Evolutionary conservation across 2,113 vertebrate species (phyloP).

Genomic region (Coryphaenoides rupestris): DNA sequence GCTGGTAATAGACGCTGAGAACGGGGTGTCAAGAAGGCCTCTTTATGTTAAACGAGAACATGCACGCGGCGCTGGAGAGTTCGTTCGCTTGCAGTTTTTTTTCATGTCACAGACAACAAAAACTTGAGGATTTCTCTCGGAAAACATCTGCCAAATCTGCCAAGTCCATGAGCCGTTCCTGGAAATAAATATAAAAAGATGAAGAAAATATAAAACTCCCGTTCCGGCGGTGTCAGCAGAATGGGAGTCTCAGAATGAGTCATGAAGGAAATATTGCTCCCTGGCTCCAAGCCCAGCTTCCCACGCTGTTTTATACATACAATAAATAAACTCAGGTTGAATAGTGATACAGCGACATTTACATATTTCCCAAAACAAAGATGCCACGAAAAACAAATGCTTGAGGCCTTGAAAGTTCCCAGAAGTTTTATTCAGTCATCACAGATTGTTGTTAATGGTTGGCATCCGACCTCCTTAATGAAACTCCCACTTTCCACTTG

Average conservation of each 20-base stretch:
- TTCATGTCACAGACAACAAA: background rate
- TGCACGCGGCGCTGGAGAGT: background rate
- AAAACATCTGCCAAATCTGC: background rate
- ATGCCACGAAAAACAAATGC: too few relatives aligned
- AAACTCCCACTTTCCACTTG: too few relatives aligned
- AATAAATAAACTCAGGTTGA: too few relatives aligned
- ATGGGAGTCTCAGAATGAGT: constrained; percentile 9
- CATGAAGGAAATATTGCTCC: constrained; percentile 1
- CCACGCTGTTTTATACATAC: background rate
- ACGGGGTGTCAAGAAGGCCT: background rate
- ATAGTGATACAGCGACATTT: too few relatives aligned
- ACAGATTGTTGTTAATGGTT: too few relatives aligned
- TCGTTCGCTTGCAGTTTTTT: background rate
- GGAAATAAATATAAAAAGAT: background rate
- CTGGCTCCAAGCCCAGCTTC: constrained; percentile 11
- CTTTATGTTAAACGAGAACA: background rate
- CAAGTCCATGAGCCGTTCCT: too few relatives aligned
- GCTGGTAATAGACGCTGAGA: background rate
- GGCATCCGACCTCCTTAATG: too few relatives aligned
- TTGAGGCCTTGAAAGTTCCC: too few relatives aligned
- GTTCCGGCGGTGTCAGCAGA: constrained; percentile 8
- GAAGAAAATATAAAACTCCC: background rate
- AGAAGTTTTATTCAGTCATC: too few relatives aligned
- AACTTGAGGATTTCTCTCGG: background rate
- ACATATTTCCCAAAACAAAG: too few relatives aligned